phyloP scores from a whole-genome alignment of 2,797 vertebrate genomes.

The Gambelia wislizenii region DNA sequence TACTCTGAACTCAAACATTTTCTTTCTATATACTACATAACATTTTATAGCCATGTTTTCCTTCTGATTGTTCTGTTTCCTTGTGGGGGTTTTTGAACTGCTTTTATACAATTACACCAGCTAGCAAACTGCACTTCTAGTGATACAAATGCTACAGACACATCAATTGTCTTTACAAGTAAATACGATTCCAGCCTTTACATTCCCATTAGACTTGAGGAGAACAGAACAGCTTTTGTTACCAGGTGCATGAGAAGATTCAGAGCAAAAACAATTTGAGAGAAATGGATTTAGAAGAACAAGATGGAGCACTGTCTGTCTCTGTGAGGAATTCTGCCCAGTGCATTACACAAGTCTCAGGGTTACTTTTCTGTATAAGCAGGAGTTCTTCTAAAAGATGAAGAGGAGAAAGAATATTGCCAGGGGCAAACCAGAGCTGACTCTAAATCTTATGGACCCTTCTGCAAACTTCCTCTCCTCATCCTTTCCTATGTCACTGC shows the following conservation, averaged over 20 bases:
- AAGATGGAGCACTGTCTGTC: neutral
- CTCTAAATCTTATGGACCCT: neutral
- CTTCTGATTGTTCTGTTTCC: neutral
- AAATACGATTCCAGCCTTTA: rapidly evolving
- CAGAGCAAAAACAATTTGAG: neutral
- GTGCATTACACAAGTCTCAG: neutral
- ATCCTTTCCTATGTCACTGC: neutral
- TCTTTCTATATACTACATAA: neutral
- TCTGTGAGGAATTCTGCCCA: neutral
- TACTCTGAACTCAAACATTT: neutral
- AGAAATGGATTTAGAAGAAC: neutral
- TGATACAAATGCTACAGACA: neutral
- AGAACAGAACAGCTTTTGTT: neutral
- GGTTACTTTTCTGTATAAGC: neutral
- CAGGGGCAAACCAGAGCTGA: neutral
- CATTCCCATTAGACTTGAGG: rapidly evolving
- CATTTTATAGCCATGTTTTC: rapidly evolving
- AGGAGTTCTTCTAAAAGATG: neutral
- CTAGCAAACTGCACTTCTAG: neutral
- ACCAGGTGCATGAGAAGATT: neutral
- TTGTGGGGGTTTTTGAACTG: neutral
- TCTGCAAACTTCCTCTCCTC: neutral
- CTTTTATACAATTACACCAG: neutral
- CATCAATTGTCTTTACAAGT: rapidly evolving
- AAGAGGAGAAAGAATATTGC: neutral